A percentile compares a stretch with the other conserved stretches of the same genome.
Conservation (phyloP, 30 jellyfish, hydroid and myxozoan species). For the Sanderia malayensis region DNA sequence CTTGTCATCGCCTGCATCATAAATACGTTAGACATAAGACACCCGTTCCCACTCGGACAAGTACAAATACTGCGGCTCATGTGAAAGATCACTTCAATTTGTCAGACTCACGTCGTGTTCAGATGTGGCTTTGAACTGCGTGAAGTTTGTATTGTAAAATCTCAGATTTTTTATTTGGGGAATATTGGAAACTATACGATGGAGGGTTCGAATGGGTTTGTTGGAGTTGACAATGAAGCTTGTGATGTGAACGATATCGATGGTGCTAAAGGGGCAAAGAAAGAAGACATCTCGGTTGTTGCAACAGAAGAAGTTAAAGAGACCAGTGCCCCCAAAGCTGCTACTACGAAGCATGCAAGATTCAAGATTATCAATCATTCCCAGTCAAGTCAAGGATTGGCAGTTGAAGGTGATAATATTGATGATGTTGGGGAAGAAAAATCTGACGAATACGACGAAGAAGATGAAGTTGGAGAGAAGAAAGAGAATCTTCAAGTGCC, state of each 20-base stretch:
- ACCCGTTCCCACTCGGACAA: no score
- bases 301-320: background rate
- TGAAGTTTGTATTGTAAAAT: no score
- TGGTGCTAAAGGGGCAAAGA: background rate
- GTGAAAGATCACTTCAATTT: no score
- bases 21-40: no score
- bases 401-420: background rate
- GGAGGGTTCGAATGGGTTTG: background rate
- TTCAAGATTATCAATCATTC: slow-evolving; percentile 67
- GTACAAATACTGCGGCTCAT: no score
- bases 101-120: no score
- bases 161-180: no score
- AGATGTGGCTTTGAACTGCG: no score
- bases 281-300: background rate
- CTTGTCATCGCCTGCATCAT: slow-evolving; percentile 44
- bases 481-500: slow-evolving; percentile 26
- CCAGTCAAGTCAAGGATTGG: slow-evolving; percentile 15
- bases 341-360: slow-evolving; percentile 60
- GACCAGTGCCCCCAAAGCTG: slow-evolving; percentile 5
- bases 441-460: no score
- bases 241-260: background rate
- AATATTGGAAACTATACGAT: no score
- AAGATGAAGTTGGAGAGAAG: background rate
- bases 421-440: background rate
- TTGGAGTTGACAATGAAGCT: background rate